Percentiles rank a stretch among this genome's conserved stretches.
phyloP scores from a whole-genome alignment of 1,140 invertebrate species.

The Atta cephalotes region DNA sequence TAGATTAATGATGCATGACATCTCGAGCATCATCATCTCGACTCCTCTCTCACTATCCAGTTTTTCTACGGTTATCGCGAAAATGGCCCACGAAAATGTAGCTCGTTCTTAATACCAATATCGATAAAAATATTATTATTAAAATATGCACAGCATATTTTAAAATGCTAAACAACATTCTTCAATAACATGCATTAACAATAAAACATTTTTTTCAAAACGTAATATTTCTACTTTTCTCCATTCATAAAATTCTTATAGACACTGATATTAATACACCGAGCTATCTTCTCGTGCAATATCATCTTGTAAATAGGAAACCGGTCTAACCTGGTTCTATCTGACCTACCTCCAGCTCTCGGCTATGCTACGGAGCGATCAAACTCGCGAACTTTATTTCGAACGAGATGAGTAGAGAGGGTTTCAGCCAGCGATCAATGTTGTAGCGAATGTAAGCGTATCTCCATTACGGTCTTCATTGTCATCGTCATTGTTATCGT shows the following conservation, averaged over 20 bases:
- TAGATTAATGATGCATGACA: slow-evolving; percentile 1
- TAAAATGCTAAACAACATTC: background rate
- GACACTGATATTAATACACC: background rate
- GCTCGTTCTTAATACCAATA: background rate
- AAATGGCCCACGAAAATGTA: background rate
- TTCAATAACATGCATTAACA: background rate
- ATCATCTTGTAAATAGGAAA: background rate
- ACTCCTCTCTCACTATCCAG: background rate
- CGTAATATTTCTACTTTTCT: background rate
- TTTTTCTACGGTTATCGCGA: background rate
- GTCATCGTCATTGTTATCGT: background rate
- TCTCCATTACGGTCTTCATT: slow-evolving; percentile 34
- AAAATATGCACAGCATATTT: background rate
- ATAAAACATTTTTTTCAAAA: slow-evolving; percentile 31
- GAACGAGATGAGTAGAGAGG: slow-evolving; percentile 41
- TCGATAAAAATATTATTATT: slow-evolving; percentile 12
- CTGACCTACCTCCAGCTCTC: slow-evolving; percentile 12
- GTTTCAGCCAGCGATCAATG: slow-evolving; percentile 31
- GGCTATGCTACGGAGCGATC: slow-evolving; percentile 41
- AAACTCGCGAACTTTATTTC: slow-evolving; percentile 3
- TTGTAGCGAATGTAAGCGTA: background rate
- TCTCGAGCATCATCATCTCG: too few species aligned
- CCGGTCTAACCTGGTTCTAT: slow-evolving; percentile 16
- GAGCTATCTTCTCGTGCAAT: background rate
- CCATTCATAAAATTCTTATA: slow-evolving; percentile 4